Percentiles rank a stretch among this genome's conserved stretches.
Evolutionary conservation across 2,113 vertebrate species (phyloP).

Genomic region (Ptilonorhynchus violaceus): DNA sequence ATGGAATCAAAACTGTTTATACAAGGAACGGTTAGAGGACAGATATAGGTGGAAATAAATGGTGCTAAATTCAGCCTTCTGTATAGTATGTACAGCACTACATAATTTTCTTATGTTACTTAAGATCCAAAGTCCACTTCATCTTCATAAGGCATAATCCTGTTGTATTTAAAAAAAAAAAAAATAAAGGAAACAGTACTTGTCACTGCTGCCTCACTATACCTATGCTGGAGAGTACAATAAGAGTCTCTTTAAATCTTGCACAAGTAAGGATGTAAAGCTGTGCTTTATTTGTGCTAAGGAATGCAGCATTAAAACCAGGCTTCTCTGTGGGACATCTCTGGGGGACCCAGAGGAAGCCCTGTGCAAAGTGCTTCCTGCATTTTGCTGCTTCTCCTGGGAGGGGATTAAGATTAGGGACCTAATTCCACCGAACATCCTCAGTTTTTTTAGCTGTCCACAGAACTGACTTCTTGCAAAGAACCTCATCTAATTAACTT

Average conservation of each 20-base stretch:
- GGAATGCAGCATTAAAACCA: constrained; percentile 62
- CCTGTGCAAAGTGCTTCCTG: constrained; percentile 68
- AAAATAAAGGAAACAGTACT: neutral
- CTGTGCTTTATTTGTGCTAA: constrained; percentile 41
- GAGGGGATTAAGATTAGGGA: constrained; percentile 76
- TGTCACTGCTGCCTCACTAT: neutral
- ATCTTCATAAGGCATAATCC: neutral
- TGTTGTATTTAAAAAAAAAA: neutral
- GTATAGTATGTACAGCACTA: neutral
- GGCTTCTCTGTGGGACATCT: constrained; percentile 58
- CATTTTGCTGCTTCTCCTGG: constrained; percentile 64
- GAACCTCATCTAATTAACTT: constrained; percentile 58
- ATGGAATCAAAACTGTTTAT: neutral
- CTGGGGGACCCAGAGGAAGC: constrained; percentile 54
- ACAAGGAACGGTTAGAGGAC: neutral
- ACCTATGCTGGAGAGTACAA: neutral
- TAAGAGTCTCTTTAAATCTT: neutral
- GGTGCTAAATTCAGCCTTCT: neutral
- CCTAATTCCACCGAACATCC: constrained; percentile 77
- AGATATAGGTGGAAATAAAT: neutral
- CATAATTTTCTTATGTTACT: neutral
- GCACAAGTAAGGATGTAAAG: neutral
- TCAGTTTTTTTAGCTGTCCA: constrained; percentile 76
- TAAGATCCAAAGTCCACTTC: neutral
- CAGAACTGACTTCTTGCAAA: constrained; percentile 78